A percentile compares a stretch with the other conserved stretches of the same genome.
These are phyloP conservation scores for Phalacrocorax brasilianus DNA, from an alignment of 2,113 vertebrate genomes.

Conservation along the genomic window DNA sequence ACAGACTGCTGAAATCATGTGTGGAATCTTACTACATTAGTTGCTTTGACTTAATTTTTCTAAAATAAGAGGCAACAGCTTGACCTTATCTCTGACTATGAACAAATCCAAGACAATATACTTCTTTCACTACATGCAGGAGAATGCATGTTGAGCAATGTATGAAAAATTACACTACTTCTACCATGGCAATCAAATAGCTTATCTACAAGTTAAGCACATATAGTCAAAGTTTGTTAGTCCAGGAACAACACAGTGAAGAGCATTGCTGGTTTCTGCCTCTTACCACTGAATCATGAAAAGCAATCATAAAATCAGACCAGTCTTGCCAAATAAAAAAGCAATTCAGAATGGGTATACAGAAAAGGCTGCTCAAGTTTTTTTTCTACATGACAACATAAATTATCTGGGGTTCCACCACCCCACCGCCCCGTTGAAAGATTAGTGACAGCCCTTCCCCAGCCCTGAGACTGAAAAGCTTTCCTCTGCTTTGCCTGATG, in stretches of 20 bases:
- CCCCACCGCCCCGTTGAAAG: fast-evolving
- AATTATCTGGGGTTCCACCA: not conserved
- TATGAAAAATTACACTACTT: not conserved
- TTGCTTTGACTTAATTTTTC: not conserved
- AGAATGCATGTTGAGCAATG: not conserved
- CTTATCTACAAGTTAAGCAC: not conserved
- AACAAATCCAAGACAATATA: not conserved
- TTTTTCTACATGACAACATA: not conserved
- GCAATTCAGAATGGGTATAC: not conserved
- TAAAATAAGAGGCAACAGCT: not conserved
- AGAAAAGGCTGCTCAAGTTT: not conserved
- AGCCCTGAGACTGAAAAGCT: not conserved
- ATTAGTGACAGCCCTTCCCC: not conserved
- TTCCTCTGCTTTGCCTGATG: not conserved
- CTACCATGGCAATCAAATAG: not conserved
- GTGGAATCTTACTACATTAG: not conserved
- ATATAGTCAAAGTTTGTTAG: not conserved
- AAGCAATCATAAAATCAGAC: not conserved
- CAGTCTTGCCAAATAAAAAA: not conserved
- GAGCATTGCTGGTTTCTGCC: not conserved
- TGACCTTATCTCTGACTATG: not conserved
- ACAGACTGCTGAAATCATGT: not conserved
- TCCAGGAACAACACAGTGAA: not conserved
- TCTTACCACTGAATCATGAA: not conserved
- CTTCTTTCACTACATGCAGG: not conserved